Evolutionary conservation across 2,797 vertebrate genomes (phyloP).

Genomic region (Adelosebastes latens): DNA sequence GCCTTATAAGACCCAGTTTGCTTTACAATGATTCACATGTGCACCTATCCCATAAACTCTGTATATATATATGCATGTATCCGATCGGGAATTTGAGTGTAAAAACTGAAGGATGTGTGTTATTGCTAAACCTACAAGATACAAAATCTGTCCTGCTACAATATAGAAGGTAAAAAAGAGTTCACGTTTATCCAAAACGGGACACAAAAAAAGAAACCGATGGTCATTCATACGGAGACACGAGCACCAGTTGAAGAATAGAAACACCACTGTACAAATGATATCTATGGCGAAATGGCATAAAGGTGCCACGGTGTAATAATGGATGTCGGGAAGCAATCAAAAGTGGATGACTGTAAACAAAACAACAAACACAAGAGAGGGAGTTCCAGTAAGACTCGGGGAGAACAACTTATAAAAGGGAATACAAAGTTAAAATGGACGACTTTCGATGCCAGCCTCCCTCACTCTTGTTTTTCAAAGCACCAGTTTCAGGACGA

Average conservation of each 20-base stretch:
- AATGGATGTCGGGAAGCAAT: constrained; percentile 44
- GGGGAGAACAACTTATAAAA: constrained; percentile 64
- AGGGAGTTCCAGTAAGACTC: constrained; percentile 56
- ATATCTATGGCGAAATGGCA: constrained; percentile 48
- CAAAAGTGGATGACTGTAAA: constrained; percentile 51
- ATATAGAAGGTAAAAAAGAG: constrained; percentile 82
- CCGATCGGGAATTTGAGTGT: constrained; percentile 24
- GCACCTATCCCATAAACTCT: constrained; percentile 19
- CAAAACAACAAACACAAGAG: constrained; percentile 64
- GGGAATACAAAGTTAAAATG: constrained; percentile 57
- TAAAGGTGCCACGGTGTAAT: constrained; percentile 12
- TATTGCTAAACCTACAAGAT: constrained; percentile 87
- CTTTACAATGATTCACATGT: constrained; percentile 37
- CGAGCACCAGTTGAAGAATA: constrained; percentile 79
- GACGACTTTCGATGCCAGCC: constrained; percentile 40
- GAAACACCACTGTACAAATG: constrained; percentile 79
- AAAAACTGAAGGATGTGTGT: constrained; percentile 66
- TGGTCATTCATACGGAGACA: constrained; percentile 74
- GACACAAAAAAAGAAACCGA: constrained; percentile 56
- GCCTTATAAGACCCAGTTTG: constrained; percentile 60
- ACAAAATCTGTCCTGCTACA: constrained; percentile 85
- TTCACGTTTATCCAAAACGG: constrained; percentile 74
- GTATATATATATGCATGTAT: not conserved
- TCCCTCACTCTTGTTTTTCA: constrained; percentile 46
- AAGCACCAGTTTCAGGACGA: constrained; percentile 73